phyloP scores from a whole-genome alignment of 2,113 vertebrate genomes.

The Limnothrissa miodon region DNA sequence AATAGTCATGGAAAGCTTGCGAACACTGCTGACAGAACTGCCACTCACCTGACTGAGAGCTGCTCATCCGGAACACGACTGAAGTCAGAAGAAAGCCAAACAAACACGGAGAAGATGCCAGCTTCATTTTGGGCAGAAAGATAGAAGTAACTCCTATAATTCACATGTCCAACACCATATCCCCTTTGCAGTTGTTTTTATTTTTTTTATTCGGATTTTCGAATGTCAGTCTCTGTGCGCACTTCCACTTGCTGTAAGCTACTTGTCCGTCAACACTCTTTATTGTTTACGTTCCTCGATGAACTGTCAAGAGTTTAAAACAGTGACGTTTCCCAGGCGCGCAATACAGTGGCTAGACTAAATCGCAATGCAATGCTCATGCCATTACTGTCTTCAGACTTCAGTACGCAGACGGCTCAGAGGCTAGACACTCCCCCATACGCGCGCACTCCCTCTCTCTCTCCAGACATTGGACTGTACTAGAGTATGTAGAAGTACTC shows the following conservation, averaged over 20 bases:
- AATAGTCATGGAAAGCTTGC: background rate
- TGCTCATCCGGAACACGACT: conserved; percentile 70
- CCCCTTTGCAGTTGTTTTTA: conserved; percentile 46
- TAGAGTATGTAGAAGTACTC: conserved; percentile 47
- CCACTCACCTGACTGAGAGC: conserved; percentile 88
- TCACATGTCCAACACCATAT: conserved; percentile 76
- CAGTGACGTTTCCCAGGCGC: conserved; percentile 53
- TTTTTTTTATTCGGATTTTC: background rate
- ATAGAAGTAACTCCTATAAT: conserved; percentile 66
- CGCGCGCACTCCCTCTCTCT: conserved; percentile 34
- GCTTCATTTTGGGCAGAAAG: conserved; percentile 67
- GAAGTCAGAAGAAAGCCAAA: conserved; percentile 76
- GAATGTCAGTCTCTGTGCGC: conserved; percentile 1
- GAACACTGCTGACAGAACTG: conserved; percentile 35
- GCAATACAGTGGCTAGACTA: conserved; percentile 56
- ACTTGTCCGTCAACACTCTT: conserved; percentile 10
- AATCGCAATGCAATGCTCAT: conserved; percentile 67
- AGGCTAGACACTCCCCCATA: conserved; percentile 65
- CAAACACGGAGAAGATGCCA: conserved; percentile 69
- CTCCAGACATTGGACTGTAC: conserved; percentile 60
- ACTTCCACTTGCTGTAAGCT: background rate
- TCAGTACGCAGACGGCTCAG: conserved; percentile 68
- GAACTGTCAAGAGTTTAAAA: conserved; percentile 30
- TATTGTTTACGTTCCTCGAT: conserved; percentile 8
- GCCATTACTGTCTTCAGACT: conserved; percentile 71